phyloP scores from a whole-genome alignment of 2,888 invertebrate genomes.

The Neria commutata region DNA sequence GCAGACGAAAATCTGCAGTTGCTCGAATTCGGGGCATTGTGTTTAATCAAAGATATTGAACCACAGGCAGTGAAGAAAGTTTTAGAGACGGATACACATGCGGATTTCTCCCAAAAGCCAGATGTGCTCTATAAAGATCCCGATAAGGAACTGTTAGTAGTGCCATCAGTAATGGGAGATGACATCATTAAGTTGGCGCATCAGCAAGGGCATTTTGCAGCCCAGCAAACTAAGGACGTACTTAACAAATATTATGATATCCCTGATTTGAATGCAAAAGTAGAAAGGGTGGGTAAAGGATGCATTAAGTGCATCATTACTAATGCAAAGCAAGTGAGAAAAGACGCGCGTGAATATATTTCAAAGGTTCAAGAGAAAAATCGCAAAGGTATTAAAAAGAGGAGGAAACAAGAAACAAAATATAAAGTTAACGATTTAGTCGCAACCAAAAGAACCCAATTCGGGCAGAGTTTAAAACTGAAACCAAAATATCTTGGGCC shows the following conservation, averaged over 20 bases:
- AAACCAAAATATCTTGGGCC: not conserved
- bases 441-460: slow-evolving; percentile 5
- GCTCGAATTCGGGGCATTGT: too few relatives aligned
- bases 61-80: too few relatives aligned
- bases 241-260: not conserved
- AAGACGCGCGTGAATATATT: not conserved
- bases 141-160: not conserved
- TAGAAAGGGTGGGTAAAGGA: too few relatives aligned
- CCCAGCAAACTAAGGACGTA: not conserved
- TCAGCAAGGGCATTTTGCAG: not conserved
- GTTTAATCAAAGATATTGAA: too few relatives aligned
- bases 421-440: not conserved
- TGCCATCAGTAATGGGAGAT: too few relatives aligned
- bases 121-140: not conserved
- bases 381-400: not conserved
- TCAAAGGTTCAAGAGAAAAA: not conserved
- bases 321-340: too few relatives aligned
- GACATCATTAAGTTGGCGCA: not conserved
- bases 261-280: not conserved
- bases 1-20: too few relatives aligned
- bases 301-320: too few relatives aligned
- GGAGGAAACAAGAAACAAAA: not conserved
- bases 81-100: not conserved
- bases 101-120: not conserved
- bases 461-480: not conserved